phyloP scores from a whole-genome alignment of 2,797 vertebrate genomes.

The Falco cherrug region DNA sequence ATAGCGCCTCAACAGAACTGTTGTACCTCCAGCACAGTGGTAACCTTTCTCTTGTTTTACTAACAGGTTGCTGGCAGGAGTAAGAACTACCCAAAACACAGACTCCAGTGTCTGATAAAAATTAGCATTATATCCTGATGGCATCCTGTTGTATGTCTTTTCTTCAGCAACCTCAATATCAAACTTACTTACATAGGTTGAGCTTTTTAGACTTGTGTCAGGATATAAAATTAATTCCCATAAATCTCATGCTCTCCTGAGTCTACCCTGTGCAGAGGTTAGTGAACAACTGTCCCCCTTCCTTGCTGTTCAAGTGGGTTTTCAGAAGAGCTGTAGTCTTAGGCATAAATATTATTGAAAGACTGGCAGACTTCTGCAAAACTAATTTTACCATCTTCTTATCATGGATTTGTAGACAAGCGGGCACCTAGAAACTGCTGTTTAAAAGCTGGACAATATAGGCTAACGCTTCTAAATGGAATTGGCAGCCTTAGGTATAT shows the following conservation, averaged over 20 bases:
- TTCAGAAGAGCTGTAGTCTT: conserved; percentile 27
- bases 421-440: conserved; percentile 47
- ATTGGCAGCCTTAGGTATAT: conserved; percentile 54
- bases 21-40: not conserved
- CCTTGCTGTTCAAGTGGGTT: conserved; percentile 12
- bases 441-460: conserved; percentile 55
- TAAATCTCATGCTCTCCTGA: conserved; percentile 47
- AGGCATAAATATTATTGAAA: conserved; percentile 49
- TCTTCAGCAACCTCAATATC: conserved; percentile 49
- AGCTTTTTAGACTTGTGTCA: conserved; percentile 61
- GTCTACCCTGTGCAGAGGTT: conserved; percentile 40
- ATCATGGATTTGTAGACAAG: conserved; percentile 65
- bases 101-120: conserved; percentile 37
- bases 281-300: conserved; percentile 20
- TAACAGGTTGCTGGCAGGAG: not conserved
- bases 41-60: not conserved
- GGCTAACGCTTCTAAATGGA: conserved; percentile 63
- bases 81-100: not conserved
- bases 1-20: not conserved
- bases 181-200: conserved; percentile 62
- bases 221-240: conserved; percentile 63
- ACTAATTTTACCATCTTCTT: conserved; percentile 68
- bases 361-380: conserved; percentile 66
- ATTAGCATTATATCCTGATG: conserved; percentile 38
- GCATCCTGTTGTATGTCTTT: conserved; percentile 33